Conservation (phyloP, 2,888 invertebrate genomes). For the Ypsolopha scabrella region DNA sequence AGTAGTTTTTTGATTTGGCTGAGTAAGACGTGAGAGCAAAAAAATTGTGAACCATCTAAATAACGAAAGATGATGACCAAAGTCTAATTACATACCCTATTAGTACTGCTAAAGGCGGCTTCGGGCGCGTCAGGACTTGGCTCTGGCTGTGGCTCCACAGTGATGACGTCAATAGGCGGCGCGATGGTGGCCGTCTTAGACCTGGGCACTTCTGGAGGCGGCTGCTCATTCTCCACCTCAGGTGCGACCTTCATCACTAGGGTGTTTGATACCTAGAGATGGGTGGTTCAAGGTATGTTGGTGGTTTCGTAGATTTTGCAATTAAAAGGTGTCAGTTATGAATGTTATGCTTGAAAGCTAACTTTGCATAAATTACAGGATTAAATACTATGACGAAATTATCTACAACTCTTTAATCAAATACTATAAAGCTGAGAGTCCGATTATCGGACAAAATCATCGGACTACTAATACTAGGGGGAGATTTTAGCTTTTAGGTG, state of each 20-base stretch:
- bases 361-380: background rate
- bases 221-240: constrained; percentile 47
- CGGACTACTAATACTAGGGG: too few relatives aligned
- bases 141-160: constrained; percentile 62
- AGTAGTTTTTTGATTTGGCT: too few relatives aligned
- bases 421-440: too few relatives aligned
- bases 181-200: constrained; percentile 2
- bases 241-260: constrained; percentile 36
- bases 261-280: constrained; percentile 36
- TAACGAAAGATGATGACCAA: too few relatives aligned
- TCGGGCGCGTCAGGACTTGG: constrained; percentile 64
- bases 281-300: too few relatives aligned
- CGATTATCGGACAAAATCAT: too few relatives aligned
- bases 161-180: constrained; percentile 68
- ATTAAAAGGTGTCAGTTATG: constrained; percentile 4
- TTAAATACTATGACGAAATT: too few relatives aligned
- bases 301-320: background rate
- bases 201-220: constrained; percentile 12
- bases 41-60: too few relatives aligned
- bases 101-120: constrained; percentile 72
- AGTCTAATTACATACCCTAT: constrained; percentile 56
- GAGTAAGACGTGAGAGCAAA: too few relatives aligned
- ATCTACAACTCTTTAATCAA: background rate
- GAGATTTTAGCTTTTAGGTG: too few relatives aligned
- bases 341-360: background rate